These are phyloP conservation scores for Luehdorfia chinensis DNA, from an alignment of 1,140 invertebrate species.

Conservation along the genomic window DNA sequence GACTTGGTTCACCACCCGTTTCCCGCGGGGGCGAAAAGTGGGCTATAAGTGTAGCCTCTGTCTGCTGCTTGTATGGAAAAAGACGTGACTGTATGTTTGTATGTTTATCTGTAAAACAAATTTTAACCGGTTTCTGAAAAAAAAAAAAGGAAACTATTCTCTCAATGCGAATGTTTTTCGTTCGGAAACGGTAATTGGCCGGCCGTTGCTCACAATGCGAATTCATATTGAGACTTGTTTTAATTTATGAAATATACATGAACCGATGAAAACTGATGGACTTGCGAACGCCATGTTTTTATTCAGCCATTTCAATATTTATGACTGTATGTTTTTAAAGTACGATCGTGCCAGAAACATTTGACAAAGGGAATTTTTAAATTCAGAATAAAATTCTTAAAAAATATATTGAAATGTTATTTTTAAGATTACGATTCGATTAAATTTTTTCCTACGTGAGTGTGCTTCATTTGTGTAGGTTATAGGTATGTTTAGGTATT, in stretches of 20 bases:
- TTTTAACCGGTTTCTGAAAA: conserved; percentile 1
- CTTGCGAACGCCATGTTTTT: not conserved
- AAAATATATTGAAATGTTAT: too few species aligned
- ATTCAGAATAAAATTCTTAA: too few species aligned
- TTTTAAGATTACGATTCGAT: too few species aligned
- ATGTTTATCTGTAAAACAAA: conserved; percentile 4
- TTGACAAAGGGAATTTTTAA: not conserved
- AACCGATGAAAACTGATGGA: conserved; percentile 13
- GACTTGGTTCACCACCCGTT: too few species aligned
- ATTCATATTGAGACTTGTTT: conserved; percentile 13
- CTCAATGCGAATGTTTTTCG: conserved; percentile 9
- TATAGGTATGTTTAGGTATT: too few species aligned
- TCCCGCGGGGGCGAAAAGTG: too few species aligned
- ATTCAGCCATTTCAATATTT: not conserved
- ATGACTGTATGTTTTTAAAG: not conserved
- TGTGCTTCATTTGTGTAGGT: too few species aligned
- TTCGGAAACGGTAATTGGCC: conserved; percentile 7
- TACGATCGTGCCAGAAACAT: not conserved
- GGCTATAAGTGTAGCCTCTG: too few species aligned
- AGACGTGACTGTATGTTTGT: too few species aligned
- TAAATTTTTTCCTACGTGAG: too few species aligned
- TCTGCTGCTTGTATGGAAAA: too few species aligned
- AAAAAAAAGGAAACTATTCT: conserved; percentile 1
- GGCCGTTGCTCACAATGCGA: conserved; percentile 3
- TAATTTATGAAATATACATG: conserved; percentile 8